Base-by-base conservation (phyloP, 2,113 vertebrate genomes). In the Rhabdomys dilectus region DNA sequence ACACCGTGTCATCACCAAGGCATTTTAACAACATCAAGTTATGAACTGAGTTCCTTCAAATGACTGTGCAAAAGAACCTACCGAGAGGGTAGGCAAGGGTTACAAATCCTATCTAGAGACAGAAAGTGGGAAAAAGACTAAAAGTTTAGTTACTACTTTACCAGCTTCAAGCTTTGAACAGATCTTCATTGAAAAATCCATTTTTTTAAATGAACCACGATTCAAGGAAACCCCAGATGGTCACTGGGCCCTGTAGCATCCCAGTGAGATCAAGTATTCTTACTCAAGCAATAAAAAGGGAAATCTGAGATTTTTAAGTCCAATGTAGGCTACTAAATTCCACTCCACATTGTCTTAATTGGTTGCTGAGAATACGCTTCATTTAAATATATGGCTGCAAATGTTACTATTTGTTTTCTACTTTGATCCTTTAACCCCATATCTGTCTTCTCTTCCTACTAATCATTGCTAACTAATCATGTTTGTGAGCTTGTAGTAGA, bases 131-230 rank as follows among this genome's bases (percentile, higher is more conserved):
- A 39, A 80, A 75, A 93, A 45, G 21, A 82, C 16, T 89, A 94
- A 58, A 64, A 51, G n/a, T 78, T 90, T 94, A 77, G 12, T 12
- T 89, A 77, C 7, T 77, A 15, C 76, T 31, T 21, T 48, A 66
- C 62, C 53, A 94, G 31, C 19, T 89, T 93, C 21, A 80, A 48
- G 64, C 60, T 93, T 89, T 94, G 73, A 93, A 39, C 58, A 82
- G 11, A 86, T 6, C 5, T 62, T 26, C 82, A 87, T 2, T 87
- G 86, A 73, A 64, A 66, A 91, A 89, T 87, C 77, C 85, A 9
- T 68, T 45, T 48, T 42, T 39, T 84, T 95, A 96, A 93, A 72
- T 90, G 78, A 24, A 15, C 76, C 89, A 80, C 64, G 31, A 62
- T 88, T 96, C 51, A n/a, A 73, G 95, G 53, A 77, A 17, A n/a